A percentile compares a stretch with the other conserved stretches of the same genome.
phyloP scores from a whole-genome alignment of 1,140 invertebrate species.

The Euwallacea fornicatus region DNA sequence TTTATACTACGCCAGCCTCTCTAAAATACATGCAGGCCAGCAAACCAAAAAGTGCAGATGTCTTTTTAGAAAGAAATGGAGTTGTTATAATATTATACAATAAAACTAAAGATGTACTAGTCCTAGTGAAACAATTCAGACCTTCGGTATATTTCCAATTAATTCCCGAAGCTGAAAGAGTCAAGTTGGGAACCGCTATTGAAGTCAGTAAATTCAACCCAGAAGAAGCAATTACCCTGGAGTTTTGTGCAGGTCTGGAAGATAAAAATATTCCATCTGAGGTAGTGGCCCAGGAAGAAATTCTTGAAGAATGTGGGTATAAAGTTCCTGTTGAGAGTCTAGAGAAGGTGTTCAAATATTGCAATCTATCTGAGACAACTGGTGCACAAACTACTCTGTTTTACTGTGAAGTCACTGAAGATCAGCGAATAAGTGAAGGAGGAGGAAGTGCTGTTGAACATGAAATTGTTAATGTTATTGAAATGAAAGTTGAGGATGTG shows the following conservation, averaged over 20 bases:
- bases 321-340: slow-evolving; percentile 74
- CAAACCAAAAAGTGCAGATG: slow-evolving; percentile 65
- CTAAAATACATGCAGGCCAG: slow-evolving; percentile 56
- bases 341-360: slow-evolving; percentile 60
- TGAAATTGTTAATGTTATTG: slow-evolving; percentile 77
- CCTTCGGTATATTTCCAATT: slow-evolving; percentile 73
- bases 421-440: slow-evolving; percentile 74
- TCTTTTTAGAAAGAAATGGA: slow-evolving; percentile 69
- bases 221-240: slow-evolving; percentile 76
- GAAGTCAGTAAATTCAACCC: slow-evolving; percentile 74
- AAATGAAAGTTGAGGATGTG: slow-evolving; percentile 76
- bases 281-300: slow-evolving; percentile 85
- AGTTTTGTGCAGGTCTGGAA: slow-evolving; percentile 93
- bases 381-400: slow-evolving; percentile 78
- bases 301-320: slow-evolving; percentile 95
- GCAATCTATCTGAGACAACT: slow-evolving; percentile 74
- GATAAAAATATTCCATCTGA: slow-evolving; percentile 78
- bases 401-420: slow-evolving; percentile 90
- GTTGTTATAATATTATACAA: slow-evolving; percentile 87
- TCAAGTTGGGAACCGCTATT: slow-evolving; percentile 53
- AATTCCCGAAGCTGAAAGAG: slow-evolving; percentile 57
- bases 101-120: slow-evolving; percentile 69
- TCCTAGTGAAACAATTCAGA: slow-evolving; percentile 91
- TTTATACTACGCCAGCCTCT: slow-evolving; percentile 44
- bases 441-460: slow-evolving; percentile 45